phyloP scores from a whole-genome alignment of 1,140 invertebrate genomes.

The Drusus annulatus region DNA sequence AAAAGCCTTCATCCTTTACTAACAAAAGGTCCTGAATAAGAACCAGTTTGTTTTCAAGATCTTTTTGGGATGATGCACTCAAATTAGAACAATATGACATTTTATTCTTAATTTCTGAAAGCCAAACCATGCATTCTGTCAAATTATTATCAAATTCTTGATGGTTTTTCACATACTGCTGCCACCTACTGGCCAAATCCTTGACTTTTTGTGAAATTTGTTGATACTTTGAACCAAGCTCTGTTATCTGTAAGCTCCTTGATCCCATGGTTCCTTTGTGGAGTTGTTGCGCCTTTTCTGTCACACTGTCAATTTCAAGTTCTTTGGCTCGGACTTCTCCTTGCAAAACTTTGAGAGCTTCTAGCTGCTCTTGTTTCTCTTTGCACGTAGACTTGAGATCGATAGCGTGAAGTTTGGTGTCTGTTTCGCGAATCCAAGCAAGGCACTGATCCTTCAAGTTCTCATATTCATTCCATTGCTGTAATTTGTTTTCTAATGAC shows the following conservation, averaged over 20 bases:
- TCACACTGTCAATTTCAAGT: constrained; percentile 93
- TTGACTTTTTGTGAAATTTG: constrained; percentile 92
- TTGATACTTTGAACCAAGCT: constrained; percentile 92
- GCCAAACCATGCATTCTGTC: constrained; percentile 85
- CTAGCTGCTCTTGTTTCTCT: constrained; percentile 89
- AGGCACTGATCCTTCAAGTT: constrained; percentile 87
- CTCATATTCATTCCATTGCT: constrained; percentile 94
- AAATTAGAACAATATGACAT: constrained; percentile 88
- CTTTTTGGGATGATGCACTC: constrained; percentile 85
- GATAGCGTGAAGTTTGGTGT: constrained; percentile 89
- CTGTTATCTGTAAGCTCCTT: constrained; percentile 85
- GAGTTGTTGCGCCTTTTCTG: constrained; percentile 89
- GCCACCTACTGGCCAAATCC: constrained; percentile 91
- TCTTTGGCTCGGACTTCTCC: constrained; percentile 93
- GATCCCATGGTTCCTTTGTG: constrained; percentile 77
- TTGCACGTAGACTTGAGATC: constrained; percentile 87
- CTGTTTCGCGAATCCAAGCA: constrained; percentile 91
- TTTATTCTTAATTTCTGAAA: constrained; percentile 89
- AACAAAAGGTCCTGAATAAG: constrained; percentile 89
- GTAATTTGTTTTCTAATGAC: constrained; percentile 84
- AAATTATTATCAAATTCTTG: constrained; percentile 89
- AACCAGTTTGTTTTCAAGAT: constrained; percentile 88
- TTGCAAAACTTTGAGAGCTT: constrained; percentile 84
- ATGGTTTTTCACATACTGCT: constrained; percentile 91
- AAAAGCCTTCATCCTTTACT: constrained; percentile 92